These are phyloP conservation scores for Procambarus clarkii DNA, from an alignment of 1,140 invertebrate species.

Conservation along the genomic window DNA sequence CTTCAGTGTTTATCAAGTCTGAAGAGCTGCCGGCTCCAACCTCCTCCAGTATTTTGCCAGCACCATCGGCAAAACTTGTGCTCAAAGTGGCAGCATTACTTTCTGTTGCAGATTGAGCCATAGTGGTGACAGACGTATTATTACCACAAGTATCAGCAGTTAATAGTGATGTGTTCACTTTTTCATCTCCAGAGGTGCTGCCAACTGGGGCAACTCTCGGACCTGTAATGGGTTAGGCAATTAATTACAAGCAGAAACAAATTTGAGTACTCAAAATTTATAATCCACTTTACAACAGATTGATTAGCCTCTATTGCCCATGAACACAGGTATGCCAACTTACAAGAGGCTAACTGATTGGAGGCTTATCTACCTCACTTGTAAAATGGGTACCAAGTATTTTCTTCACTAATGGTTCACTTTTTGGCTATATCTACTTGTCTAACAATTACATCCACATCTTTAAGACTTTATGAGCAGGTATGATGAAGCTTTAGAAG, in stretches of 20 bases:
- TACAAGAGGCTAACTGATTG: too few relatives aligned
- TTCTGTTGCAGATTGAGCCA: background rate
- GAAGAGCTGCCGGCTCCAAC: background rate
- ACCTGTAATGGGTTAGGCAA: background rate
- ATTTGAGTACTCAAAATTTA: background rate
- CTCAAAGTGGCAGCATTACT: background rate
- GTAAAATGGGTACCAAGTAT: too few relatives aligned
- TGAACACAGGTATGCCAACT: too few relatives aligned
- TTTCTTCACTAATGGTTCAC: too few relatives aligned
- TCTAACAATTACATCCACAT: too few relatives aligned
- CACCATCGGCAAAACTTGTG: background rate
- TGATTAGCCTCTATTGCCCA: too few relatives aligned
- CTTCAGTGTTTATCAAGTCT: background rate
- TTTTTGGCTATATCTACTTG: too few relatives aligned
- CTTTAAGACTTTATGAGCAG: too few relatives aligned
- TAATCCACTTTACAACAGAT: too few relatives aligned
- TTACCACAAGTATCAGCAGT: background rate
- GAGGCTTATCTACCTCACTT: too few relatives aligned
- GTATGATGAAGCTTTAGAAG: too few relatives aligned
- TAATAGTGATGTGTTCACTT: background rate
- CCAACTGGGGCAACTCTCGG: background rate
- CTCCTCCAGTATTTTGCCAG: background rate
- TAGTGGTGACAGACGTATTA: background rate
- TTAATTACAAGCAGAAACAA: background rate
- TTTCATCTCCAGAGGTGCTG: background rate